Evolutionary conservation across 2,888 invertebrate genomes (phyloP).

Genomic region (Diogma glabrata): DNA sequence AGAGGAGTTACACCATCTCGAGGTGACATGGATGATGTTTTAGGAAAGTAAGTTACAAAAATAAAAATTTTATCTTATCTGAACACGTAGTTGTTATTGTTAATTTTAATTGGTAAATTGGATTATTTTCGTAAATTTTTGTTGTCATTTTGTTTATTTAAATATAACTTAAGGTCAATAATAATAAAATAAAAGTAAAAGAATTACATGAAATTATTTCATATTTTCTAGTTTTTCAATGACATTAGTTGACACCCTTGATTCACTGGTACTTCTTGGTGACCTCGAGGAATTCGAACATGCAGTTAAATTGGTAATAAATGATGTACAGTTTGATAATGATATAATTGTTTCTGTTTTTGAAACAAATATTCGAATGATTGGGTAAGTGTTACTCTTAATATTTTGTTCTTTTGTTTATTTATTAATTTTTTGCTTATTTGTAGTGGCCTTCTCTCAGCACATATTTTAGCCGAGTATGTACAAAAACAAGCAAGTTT

Average conservation of each 20-base stretch:
- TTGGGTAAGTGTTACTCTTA: conserved; percentile 66
- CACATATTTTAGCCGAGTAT: conserved; percentile 77
- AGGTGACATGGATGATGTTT: conserved; percentile 91
- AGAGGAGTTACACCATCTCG: conserved; percentile 80
- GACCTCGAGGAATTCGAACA: conserved; percentile 90
- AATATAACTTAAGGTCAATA: conserved; percentile 1
- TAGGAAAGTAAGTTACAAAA: conserved; percentile 77
- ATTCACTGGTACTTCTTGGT: conserved; percentile 83
- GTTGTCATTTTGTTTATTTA: too few species aligned
- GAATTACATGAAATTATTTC: conserved; percentile 8
- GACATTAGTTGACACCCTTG: conserved; percentile 88
- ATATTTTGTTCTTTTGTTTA: conserved; percentile 2
- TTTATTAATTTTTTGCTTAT: conserved; percentile 41
- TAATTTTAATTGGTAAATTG: neutral
- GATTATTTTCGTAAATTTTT: too few species aligned
- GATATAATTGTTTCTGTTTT: conserved; percentile 96
- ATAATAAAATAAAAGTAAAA: neutral
- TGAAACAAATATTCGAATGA: conserved; percentile 93
- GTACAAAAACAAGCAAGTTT: conserved; percentile 62
- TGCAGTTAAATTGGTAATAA: conserved; percentile 74
- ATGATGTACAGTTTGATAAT: conserved; percentile 81
- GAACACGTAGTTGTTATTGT: neutral
- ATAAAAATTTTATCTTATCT: conserved; percentile 4
- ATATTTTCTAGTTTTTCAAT: conserved; percentile 75
- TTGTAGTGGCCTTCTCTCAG: conserved; percentile 83